Base-by-base conservation (phyloP, 2,888 invertebrate genomes). In the Camptogramma bilineatum region DNA sequence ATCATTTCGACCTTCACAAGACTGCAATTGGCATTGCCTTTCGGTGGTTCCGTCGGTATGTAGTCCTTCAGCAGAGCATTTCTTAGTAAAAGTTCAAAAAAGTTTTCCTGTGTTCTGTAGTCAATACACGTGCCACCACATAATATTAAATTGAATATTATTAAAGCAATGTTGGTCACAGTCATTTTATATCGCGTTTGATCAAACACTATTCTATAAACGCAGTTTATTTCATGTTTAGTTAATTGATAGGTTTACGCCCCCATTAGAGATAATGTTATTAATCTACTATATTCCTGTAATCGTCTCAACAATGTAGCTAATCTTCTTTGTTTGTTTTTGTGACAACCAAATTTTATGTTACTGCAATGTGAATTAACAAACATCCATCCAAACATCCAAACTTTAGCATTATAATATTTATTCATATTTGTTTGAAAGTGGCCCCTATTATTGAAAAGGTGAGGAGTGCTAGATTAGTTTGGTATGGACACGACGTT, bases 131-230 rank as follows among this genome's bases (percentile, higher is more conserved):
- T 21, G 7, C 52, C 46, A 9, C 4, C 44, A 10, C 54, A 44
- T 54, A 54, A 44, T 54, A 13, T 17, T 28, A 54, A 13, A 10
- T 54, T 44, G 10, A 44, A 28, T 46, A 54, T 4, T 16, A 54
- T 4, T 8, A 46, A 21, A 1, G 28, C 16, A 9, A 16, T 10
- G 24, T 24, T 16, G 24, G 17, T 44, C 24, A 28, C 54, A 54
- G 24, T 24, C 54, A 54, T 54, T 54, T 53, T 5, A 42, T 42
- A 53, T 4, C n/a, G 4, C 8, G 9, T 52, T 39, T 7, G 18
- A 52, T 39, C 52, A 39, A 19, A 18, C 19, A 52, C 9, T 31
- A 16, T 17, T 34, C 9, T 34, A 34, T 17, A 8, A 3, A 16
- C 17, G 3, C 19, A 53, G 42, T 19, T n/a, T 19, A 19, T n/a